These are phyloP conservation scores for Pipra filicauda DNA, from an alignment of 2,113 vertebrate species.

Conservation along the genomic window DNA sequence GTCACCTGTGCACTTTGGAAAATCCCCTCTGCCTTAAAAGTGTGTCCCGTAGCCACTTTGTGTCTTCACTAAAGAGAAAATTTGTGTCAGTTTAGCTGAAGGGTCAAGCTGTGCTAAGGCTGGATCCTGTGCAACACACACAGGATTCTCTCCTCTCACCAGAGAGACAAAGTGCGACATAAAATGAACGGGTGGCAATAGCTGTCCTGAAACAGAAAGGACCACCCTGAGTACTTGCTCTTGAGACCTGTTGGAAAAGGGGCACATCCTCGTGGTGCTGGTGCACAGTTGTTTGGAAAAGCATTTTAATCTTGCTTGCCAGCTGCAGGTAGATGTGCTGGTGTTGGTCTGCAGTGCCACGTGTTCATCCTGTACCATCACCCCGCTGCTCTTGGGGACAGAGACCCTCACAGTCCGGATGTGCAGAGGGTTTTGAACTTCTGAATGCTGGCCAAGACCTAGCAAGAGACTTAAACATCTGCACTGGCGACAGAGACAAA, in stretches of 20 bases:
- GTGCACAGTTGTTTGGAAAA: not conserved
- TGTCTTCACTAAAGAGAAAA: not conserved
- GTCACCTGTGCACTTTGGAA: not conserved
- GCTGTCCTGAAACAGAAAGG: not conserved
- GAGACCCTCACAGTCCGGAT: not conserved
- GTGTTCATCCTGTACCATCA: not conserved
- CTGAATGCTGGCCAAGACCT: not conserved
- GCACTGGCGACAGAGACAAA: not conserved
- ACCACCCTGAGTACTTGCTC: not conserved
- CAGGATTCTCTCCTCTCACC: not conserved
- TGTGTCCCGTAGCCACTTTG: not conserved
- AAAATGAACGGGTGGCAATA: not conserved
- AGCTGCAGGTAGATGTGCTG: not conserved
- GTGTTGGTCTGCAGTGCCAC: not conserved
- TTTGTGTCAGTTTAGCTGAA: not conserved
- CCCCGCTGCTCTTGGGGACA: not conserved
- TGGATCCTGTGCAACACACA: rapidly evolving
- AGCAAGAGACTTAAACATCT: not conserved
- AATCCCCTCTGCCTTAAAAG: not conserved
- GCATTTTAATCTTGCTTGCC: not conserved
- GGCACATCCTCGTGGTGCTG: rapidly evolving
- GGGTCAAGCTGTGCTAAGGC: not conserved
- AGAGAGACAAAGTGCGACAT: not conserved
- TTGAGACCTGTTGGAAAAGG: not conserved
- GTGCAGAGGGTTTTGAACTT: not conserved